A percentile compares a stretch with the other conserved stretches of the same genome.
Conservation (phyloP, 2,797 vertebrate species). For the Carduelis carduelis region DNA sequence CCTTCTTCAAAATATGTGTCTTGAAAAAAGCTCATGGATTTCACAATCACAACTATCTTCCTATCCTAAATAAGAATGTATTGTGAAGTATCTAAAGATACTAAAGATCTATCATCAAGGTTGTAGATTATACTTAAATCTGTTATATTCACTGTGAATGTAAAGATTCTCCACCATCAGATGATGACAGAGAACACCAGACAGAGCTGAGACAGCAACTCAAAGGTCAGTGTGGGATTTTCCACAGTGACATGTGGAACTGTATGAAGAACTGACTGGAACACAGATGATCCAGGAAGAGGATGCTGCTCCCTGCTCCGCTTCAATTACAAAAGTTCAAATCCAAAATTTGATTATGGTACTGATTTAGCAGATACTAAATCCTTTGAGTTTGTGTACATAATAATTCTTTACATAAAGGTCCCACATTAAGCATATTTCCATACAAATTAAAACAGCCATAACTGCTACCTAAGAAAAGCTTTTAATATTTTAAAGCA, state of each 20-base stretch:
- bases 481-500: background rate
- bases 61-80: background rate
- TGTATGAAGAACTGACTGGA: background rate
- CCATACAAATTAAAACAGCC: background rate
- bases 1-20: background rate
- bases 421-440: background rate
- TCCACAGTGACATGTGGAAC: accelerated
- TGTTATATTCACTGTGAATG: background rate
- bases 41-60: background rate
- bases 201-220: background rate
- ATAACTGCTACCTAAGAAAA: background rate
- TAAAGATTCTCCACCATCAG: background rate
- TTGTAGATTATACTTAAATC: background rate
- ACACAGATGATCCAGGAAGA: background rate
- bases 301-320: background rate
- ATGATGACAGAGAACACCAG: background rate
- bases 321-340: background rate
- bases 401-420: background rate
- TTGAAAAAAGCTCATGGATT: background rate
- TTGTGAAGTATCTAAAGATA: background rate
- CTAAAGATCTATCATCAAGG: background rate
- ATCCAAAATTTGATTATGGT: background rate
- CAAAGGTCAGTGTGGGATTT: background rate
- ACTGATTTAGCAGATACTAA: background rate
- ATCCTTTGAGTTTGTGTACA: background rate